Percentiles rank a stretch among this genome's conserved stretches.
Conservation (phyloP, 1,140 invertebrate genomes). For the Spodoptera frugiperda region DNA sequence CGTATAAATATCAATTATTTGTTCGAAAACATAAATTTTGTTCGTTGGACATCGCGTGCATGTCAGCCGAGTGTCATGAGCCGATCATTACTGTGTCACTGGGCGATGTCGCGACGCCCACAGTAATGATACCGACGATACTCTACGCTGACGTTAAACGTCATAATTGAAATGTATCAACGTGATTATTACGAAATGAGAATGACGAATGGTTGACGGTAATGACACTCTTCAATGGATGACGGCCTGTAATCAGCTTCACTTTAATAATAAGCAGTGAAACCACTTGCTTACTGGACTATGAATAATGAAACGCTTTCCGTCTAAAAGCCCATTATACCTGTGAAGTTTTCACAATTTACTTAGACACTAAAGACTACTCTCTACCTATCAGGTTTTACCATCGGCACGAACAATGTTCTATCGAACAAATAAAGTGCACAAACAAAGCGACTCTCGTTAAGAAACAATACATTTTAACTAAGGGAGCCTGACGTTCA, state of each 20-base stretch:
- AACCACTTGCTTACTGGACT: conserved; percentile 19
- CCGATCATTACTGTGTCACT: conserved; percentile 43
- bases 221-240: conserved; percentile 24
- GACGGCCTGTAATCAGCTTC: conserved; percentile 1
- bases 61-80: conserved; percentile 17
- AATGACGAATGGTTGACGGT: conserved; percentile 24
- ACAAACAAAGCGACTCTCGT: conserved; percentile 40
- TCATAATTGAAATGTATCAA: conserved; percentile 44
- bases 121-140: conserved; percentile 38
- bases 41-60: conserved; percentile 31
- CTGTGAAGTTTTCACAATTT: conserved; percentile 37
- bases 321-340: conserved; percentile 21
- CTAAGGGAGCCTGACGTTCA: conserved; percentile 40
- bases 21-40: conserved; percentile 37
- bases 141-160: conserved; percentile 38
- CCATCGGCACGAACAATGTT: conserved; percentile 27
- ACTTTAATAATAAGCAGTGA: conserved; percentile 17
- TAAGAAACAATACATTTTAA: conserved; percentile 48
- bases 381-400: conserved; percentile 15
- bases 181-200: conserved; percentile 31
- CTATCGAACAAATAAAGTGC: conserved; percentile 11
- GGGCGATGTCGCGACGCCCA: conserved; percentile 39
- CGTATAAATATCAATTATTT: conserved; percentile 45
- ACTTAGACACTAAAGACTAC: not conserved
- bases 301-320: conserved; percentile 21